Evolutionary conservation across 2,888 invertebrate genomes (phyloP), one percentile per base, ranked within the genome.

Genomic region (Adelphocoris suturalis): DNA sequence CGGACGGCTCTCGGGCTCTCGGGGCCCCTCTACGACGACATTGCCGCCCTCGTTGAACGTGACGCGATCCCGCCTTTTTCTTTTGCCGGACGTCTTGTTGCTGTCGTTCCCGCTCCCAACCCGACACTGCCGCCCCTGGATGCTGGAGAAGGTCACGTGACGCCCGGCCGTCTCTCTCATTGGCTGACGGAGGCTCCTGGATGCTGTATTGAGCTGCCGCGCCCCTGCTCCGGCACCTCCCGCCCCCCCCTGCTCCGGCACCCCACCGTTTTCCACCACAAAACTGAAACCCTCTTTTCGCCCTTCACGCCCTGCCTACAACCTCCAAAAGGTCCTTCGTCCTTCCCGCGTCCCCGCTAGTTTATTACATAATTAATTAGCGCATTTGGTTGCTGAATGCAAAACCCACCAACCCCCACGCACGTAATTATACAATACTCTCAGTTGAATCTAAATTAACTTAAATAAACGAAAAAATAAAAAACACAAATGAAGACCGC

Each of bases 1-100:
- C 94, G 94, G 94, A 94, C 93, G 91, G 91, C 91, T 91, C 91
- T 92, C 92, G 92, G 92, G 92, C 92, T 92, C 92, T 92, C 90
- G 91, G 92, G 92, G 90, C 92, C 88, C 92, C 92, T 93, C 94
- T 94, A 94, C 94, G 94, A 93, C 94, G 93, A 68, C 68, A 68
- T 68, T 68, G 9, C 19, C 23, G 23, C 19, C 23, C 23, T 86
- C 86, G 47, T 48, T 76, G 75, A 86, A 86, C 37, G 47, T 27
- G 86, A 86, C 86, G 47, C 48, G 86, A 68, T 86, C 86, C 86
- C 86, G 86, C 86, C 75, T 68, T 75, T 86, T 86, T 48, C 68
- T 85, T 85, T 37, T 61, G 85, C 16, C 16, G 27, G 85, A 28
- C 85, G 57, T 48, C n/a, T 57, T 61, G 85, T 61, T 55, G 82